Evolutionary conservation across 2,888 invertebrate genomes (phyloP).

Genomic region (Sarcophaga rosellei): DNA sequence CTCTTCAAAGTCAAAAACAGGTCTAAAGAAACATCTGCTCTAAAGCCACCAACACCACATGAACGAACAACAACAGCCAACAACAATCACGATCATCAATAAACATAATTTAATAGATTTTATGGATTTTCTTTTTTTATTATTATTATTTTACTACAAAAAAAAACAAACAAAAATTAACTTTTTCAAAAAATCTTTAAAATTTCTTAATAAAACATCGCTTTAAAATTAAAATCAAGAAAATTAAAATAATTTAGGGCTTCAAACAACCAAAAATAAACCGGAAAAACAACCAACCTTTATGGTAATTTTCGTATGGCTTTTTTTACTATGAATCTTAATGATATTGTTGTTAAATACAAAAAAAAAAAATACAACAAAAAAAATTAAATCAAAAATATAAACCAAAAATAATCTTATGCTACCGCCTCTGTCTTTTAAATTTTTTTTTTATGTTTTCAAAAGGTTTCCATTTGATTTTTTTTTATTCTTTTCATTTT

Average conservation of each 20-base stretch:
- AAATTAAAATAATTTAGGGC: not conserved
- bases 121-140: not conserved
- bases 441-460: too few relatives aligned
- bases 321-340: conserved; percentile 4
- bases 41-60: not conserved
- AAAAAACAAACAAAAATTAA: not conserved
- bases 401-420: too few relatives aligned
- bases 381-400: not conserved
- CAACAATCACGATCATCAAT: not conserved
- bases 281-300: conserved; percentile 40
- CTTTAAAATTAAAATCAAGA: too few relatives aligned
- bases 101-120: not conserved
- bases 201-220: too few relatives aligned
- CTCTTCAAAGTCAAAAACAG: not conserved
- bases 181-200: too few relatives aligned
- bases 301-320: conserved; percentile 16
- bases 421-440: too few relatives aligned
- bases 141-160: not conserved
- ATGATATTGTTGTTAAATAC: not conserved
- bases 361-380: not conserved
- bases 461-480: too few relatives aligned
- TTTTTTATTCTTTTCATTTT: too few relatives aligned
- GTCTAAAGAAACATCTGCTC: not conserved
- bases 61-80: too few relatives aligned
- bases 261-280: not conserved